Conservation (phyloP, 2,888 invertebrate species). For the Phlogophora meticulosa region DNA sequence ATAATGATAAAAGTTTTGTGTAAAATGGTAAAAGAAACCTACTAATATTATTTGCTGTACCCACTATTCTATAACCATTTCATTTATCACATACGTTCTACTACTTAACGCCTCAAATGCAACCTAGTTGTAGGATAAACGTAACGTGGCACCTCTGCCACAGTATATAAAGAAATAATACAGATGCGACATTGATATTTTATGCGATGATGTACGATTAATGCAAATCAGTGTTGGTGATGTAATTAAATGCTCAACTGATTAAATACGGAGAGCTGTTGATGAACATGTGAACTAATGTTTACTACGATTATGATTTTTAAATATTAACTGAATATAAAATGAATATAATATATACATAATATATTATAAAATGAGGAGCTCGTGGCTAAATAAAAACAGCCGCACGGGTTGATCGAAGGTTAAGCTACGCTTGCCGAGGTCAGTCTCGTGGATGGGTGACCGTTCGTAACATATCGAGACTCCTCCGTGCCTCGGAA, state of each 20-base stretch:
- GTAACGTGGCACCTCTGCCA: neutral
- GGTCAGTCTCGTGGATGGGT: no score
- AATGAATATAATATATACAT: no score
- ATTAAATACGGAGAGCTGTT: conserved; percentile 3
- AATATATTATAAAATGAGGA: no score
- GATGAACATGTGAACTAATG: neutral
- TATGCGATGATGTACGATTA: neutral
- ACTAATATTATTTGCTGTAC: neutral
- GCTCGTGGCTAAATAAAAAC: no score
- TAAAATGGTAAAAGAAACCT: no score
- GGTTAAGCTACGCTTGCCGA: no score
- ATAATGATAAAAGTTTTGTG: no score
- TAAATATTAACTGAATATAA: no score
- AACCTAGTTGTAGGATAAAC: conserved; percentile 7
- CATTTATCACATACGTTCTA: neutral
- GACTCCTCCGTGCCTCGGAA: no score
- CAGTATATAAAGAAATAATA: neutral
- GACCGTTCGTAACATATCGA: no score
- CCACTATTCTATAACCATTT: neutral
- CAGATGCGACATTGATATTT: neutral
- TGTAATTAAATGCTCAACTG: neutral
- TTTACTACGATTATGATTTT: no score
- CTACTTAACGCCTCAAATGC: neutral
- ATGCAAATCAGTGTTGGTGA: neutral
- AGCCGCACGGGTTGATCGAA: no score